Base-by-base conservation (phyloP, 2,888 invertebrate genomes). In the Aleiodes testaceus region DNA sequence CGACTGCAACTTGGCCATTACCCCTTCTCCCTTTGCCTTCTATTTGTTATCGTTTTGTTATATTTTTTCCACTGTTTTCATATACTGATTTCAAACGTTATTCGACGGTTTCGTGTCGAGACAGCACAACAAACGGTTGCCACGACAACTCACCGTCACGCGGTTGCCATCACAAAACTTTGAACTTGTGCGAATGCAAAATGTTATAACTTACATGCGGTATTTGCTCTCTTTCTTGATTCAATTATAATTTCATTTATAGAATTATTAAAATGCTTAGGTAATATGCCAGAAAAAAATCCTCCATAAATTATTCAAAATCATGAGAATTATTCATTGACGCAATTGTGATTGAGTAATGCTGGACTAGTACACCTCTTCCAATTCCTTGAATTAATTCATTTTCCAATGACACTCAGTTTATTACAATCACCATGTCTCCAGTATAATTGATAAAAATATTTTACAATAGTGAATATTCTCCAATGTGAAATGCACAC, bases 151-250 rank as follows among this genome's bases (percentile, higher is more conserved):
- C 79, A 59, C 59, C 76, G 74, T 59, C 77, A 74, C 71, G 76
- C 79, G 77, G 87, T 87, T 87, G 85, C 86, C 87, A 87, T 85
- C 86, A 87, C 87, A 86, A 87, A 87, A 82, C 82, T 83, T 79
- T 74, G 74, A 79, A 80, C 81, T 81, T 82, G 81, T 79, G 55
- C 69, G 79, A 80, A 79, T 80, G 79, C 78, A 79, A 84, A 59
- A 81, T 80, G 80, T 79, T 81, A 82, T 65, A 42, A 30, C 53
- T 65, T 61, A 11, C 50, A 16, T 78, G 75, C 75, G 69, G 52
- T 16, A 49, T n/a, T 55, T 26, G 26, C 42, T 3, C 12, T 16
- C 16, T 36, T 5, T 36, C 30, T 59, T 55, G 30, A n/a, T 18
- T 16, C 55, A 22, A 30, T 3, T 52, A 12, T 6, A 11, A 49